Percentiles rank a stretch among this genome's conserved stretches.
Conservation (phyloP, 2,888 invertebrate genomes). For the Deilephila porcellus region DNA sequence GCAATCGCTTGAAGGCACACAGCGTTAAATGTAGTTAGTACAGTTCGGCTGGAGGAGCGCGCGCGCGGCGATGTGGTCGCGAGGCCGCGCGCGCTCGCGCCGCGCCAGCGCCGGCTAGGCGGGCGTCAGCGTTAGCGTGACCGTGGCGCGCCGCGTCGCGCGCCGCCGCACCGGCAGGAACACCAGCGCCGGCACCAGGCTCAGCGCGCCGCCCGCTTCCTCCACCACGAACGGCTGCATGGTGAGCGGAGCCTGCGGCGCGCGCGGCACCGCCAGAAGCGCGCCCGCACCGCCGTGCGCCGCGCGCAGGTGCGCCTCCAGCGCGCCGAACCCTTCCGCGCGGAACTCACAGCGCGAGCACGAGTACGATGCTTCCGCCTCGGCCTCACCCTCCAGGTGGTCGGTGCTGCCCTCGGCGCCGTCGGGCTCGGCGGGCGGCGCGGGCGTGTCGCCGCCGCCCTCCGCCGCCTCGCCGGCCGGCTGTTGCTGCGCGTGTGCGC, state of each 20-base stretch:
- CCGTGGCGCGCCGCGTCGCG: slow-evolving; percentile 93
- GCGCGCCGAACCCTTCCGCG: slow-evolving; percentile 76
- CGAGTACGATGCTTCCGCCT: slow-evolving; percentile 69
- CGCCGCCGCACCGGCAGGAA: slow-evolving; percentile 96
- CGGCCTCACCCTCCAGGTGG: slow-evolving; percentile 58
- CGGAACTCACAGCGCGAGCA: slow-evolving; percentile 80
- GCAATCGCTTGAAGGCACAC: slow-evolving; percentile 94
- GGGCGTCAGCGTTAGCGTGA: slow-evolving; percentile 97
- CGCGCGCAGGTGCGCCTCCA: slow-evolving; percentile 79
- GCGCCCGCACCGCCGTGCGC: slow-evolving; percentile 81
- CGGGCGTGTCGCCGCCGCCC: slow-evolving; percentile 45
- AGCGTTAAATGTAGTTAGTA: slow-evolving; percentile 87
- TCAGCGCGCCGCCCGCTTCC: slow-evolving; percentile 82
- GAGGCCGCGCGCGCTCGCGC: slow-evolving; percentile 59
- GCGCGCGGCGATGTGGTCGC: slow-evolving; percentile 67
- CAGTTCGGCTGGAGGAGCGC: slow-evolving; percentile 77
- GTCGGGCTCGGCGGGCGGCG: slow-evolving; percentile 50
- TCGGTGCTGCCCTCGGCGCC: slow-evolving; percentile 46
- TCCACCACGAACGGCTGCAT: slow-evolving; percentile 98
- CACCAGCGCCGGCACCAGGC: slow-evolving; percentile 95
- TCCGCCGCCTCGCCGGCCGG: slow-evolving; percentile 58
- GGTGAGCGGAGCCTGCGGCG: slow-evolving; percentile 87
- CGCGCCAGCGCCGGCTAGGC: slow-evolving; percentile 86
- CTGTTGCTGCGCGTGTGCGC: slow-evolving; percentile 87
- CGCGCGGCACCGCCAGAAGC: slow-evolving; percentile 85